These are phyloP conservation scores for Ceriagrion tenellum DNA, from an alignment of 2,888 invertebrate genomes.

Conservation along the genomic window DNA sequence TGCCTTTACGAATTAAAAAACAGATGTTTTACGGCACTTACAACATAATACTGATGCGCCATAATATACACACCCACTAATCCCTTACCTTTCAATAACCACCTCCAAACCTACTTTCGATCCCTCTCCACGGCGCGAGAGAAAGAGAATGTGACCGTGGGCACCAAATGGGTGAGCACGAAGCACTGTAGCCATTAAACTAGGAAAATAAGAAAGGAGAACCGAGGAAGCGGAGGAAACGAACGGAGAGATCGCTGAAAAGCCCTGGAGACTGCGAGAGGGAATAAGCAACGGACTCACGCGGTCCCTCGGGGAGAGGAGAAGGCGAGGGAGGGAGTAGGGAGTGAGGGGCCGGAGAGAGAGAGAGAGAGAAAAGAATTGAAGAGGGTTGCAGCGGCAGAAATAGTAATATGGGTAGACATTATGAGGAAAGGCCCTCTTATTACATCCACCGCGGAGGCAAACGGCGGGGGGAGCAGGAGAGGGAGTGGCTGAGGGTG, in stretches of 20 bases:
- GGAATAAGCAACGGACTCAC: neutral
- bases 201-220: neutral
- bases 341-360: neutral
- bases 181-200: neutral
- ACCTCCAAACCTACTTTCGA: too few species aligned
- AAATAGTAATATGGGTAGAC: constrained; percentile 42
- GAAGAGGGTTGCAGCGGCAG: neutral
- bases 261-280: neutral
- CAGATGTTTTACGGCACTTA: too few species aligned
- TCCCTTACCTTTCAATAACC: too few species aligned
- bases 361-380: too few species aligned
- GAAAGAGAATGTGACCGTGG: too few species aligned
- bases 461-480: neutral
- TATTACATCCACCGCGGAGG: constrained; percentile 15
- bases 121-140: too few species aligned
- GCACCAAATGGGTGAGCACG: too few species aligned
- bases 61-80: too few species aligned
- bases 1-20: too few species aligned
- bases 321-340: neutral
- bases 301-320: neutral
- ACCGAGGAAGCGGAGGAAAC: neutral
- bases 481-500: too few species aligned
- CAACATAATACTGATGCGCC: too few species aligned
- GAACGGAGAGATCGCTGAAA: neutral
- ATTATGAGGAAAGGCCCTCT: constrained; percentile 53